Percentiles rank a stretch among this genome's conserved stretches.
These are phyloP conservation scores for Gortyna flavago DNA, from an alignment of 2,888 invertebrate species.

Conservation along the genomic window DNA sequence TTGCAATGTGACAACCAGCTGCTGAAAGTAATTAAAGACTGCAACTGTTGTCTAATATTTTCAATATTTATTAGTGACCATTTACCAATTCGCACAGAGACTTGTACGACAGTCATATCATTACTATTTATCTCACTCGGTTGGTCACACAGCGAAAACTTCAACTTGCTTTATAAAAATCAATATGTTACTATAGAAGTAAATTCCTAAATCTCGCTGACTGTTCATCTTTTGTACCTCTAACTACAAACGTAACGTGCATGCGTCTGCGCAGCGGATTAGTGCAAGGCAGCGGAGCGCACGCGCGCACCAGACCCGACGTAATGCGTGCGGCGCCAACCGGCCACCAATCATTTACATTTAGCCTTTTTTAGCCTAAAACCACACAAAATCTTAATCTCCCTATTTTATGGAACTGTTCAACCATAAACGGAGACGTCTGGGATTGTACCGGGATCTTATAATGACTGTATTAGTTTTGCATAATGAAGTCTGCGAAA, in stretches of 20 bases:
- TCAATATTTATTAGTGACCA: not conserved
- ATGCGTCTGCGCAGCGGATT: constrained; percentile 75
- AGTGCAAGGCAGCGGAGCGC: constrained; percentile 81
- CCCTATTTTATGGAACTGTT: constrained; percentile 37
- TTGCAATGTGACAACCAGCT: not conserved
- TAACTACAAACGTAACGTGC: constrained; percentile 33
- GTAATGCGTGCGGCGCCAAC: constrained; percentile 85
- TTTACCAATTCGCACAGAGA: not conserved
- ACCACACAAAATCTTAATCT: constrained; percentile 45
- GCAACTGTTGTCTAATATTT: not conserved
- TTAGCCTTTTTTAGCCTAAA: constrained; percentile 55
- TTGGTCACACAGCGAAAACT: not conserved
- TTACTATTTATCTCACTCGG: too few relatives aligned
- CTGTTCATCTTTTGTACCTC: constrained; percentile 40
- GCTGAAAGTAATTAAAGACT: not conserved
- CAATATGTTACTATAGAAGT: not conserved
- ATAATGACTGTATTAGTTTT: constrained; percentile 43
- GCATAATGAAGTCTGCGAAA: constrained; percentile 25
- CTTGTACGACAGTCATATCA: too few relatives aligned
- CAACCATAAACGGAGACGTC: constrained; percentile 21
- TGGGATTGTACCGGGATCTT: constrained; percentile 2
- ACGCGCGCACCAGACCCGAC: constrained; percentile 85
- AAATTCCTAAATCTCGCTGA: constrained; percentile 34
- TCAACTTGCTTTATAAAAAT: not conserved
- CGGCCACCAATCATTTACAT: constrained; percentile 50